Percentiles rank a stretch among this genome's conserved stretches.
Evolutionary conservation across 2,888 invertebrate genomes (phyloP).

Genomic region (Aphodius sticticus): DNA sequence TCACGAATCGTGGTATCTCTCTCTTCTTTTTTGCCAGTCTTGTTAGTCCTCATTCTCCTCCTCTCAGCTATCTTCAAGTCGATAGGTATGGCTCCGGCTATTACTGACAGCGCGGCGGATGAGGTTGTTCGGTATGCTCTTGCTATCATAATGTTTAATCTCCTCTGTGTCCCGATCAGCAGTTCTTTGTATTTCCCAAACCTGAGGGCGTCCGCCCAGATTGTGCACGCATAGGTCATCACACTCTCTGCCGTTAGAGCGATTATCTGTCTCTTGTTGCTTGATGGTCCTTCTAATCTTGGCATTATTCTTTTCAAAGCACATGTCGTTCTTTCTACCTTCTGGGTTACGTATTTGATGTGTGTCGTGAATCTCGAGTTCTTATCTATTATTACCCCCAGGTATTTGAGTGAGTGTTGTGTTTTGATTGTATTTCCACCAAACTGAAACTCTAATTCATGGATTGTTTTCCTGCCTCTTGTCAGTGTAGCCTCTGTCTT

Average conservation of each 20-base stretch:
- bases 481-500: slow-evolving; percentile 1
- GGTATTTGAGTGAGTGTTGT: too few relatives aligned
- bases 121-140: not conserved
- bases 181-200: not conserved
- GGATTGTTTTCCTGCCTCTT: too few relatives aligned
- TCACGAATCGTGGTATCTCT: not conserved
- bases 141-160: not conserved
- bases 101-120: not conserved
- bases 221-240: not conserved
- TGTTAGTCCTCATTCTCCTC: not conserved
- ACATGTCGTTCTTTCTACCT: too few relatives aligned
- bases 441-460: too few relatives aligned
- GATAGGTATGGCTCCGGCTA: not conserved
- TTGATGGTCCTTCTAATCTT: not conserved
- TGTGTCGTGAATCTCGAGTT: too few relatives aligned
- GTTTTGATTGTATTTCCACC: too few relatives aligned
- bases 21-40: not conserved
- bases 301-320: too few relatives aligned
- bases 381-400: too few relatives aligned
- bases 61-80: not conserved
- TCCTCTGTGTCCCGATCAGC: not conserved
- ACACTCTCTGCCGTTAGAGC: not conserved
- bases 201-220: not conserved
- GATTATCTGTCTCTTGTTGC: not conserved
- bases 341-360: too few relatives aligned